These are phyloP conservation scores for Cerceris ruficornis DNA, from an alignment of 2,888 invertebrate genomes.

Conservation along the genomic window DNA sequence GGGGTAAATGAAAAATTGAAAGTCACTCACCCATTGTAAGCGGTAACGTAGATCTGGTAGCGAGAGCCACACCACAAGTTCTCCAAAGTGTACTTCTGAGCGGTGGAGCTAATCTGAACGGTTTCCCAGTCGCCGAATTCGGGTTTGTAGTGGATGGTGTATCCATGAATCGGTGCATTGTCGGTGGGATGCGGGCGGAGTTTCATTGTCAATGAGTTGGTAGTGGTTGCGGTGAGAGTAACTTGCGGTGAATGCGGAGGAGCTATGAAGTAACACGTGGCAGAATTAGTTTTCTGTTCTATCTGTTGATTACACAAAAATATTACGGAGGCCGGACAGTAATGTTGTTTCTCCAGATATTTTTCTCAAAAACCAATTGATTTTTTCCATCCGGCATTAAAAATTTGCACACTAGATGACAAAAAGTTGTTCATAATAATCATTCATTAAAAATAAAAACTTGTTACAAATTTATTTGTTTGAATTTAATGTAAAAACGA, in stretches of 20 bases:
- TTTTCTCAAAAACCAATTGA: no score
- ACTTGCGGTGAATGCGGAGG: slow-evolving; percentile 91
- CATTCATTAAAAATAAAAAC: no score
- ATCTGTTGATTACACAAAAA: background rate
- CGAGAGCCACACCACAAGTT: slow-evolving; percentile 95
- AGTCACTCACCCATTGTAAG: slow-evolving; percentile 91
- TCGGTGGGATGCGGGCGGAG: slow-evolving; percentile 89
- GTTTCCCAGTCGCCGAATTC: slow-evolving; percentile 98
- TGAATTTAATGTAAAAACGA: no score
- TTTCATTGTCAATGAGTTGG: slow-evolving; percentile 89
- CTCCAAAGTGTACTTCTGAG: slow-evolving; percentile 92
- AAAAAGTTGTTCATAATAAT: no score
- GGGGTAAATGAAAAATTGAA: background rate
- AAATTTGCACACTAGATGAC: no score
- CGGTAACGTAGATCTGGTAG: slow-evolving; percentile 96
- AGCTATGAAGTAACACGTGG: slow-evolving; percentile 79
- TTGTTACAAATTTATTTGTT: no score
- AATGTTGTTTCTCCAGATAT: no score
- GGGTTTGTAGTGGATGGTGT: slow-evolving; percentile 95
- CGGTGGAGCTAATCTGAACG: slow-evolving; percentile 89
- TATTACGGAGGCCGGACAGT: no score
- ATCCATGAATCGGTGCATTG: slow-evolving; percentile 94
- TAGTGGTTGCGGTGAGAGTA: slow-evolving; percentile 89
- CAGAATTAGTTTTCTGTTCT: background rate
- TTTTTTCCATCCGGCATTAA: no score